These are phyloP conservation scores for Centropus bengalensis DNA, from an alignment of 2,113 vertebrate species.

Conservation along the genomic window DNA sequence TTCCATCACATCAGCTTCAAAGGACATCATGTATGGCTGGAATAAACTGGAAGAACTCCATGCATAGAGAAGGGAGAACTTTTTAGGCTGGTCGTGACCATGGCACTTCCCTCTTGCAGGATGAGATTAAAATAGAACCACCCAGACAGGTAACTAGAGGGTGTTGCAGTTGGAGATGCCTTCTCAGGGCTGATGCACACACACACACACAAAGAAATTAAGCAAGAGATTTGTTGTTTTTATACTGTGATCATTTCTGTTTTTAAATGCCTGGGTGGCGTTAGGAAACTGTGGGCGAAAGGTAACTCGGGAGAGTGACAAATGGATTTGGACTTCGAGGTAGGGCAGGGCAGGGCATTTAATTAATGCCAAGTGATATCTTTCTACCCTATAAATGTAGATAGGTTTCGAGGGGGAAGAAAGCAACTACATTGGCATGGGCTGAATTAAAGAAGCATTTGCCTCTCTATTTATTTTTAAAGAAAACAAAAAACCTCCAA, in stretches of 20 bases:
- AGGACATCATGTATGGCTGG: neutral
- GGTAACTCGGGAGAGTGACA: neutral
- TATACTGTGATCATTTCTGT: neutral
- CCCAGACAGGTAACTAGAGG: neutral
- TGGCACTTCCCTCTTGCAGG: slow-evolving; percentile 3
- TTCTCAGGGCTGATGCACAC: neutral
- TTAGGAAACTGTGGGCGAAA: slow-evolving; percentile 24
- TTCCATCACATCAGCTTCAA: slow-evolving; percentile 20
- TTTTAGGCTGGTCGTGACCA: neutral
- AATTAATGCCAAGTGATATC: neutral
- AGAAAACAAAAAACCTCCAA: neutral
- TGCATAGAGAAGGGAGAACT: neutral
- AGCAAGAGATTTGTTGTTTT: slow-evolving; percentile 29
- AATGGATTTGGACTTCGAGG: slow-evolving; percentile 35
- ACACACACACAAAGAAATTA: neutral
- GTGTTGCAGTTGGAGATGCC: neutral
- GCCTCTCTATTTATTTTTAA: neutral
- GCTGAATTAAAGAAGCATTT: neutral
- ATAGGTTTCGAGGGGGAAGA: neutral
- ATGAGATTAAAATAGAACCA: slow-evolving; percentile 45
- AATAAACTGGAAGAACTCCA: slow-evolving; percentile 39
- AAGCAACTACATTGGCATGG: neutral
- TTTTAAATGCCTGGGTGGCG: slow-evolving; percentile 33
- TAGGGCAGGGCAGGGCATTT: slow-evolving; percentile 13
- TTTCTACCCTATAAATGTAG: neutral